Evolutionary conservation across 2,113 vertebrate species (phyloP).

Genomic region (Callionymus lyra): DNA sequence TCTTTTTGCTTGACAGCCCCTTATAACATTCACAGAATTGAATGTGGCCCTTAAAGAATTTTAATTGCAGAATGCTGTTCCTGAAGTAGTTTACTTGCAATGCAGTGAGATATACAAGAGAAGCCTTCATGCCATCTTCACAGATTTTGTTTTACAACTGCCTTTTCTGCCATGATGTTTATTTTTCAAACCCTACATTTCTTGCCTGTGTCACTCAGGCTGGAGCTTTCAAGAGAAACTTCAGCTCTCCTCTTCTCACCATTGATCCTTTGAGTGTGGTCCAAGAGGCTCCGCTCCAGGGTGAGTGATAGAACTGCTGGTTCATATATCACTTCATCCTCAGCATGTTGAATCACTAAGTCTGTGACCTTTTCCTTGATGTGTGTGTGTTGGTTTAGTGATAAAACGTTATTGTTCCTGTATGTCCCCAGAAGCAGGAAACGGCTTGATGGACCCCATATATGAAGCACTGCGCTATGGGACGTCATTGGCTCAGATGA

Average conservation of each 20-base stretch:
- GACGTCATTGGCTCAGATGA: constrained; percentile 81
- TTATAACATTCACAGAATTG: no score
- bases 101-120: no score
- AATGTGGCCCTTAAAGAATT: no score
- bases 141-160: no score
- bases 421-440: constrained; percentile 43
- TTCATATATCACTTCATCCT: constrained; percentile 12
- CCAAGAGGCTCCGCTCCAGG: constrained; percentile 66
- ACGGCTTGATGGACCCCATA: constrained; percentile 70
- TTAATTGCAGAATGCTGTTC: no score
- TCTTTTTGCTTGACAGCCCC: no score
- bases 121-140: no score
- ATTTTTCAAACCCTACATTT: not conserved
- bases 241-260: constrained; percentile 82
- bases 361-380: constrained; percentile 7
- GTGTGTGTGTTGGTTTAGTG: constrained; percentile 3
- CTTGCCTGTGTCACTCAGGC: constrained; percentile 47
- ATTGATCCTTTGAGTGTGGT: constrained; percentile 65
- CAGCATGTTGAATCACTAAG: constrained; percentile 19
- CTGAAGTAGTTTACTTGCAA: no score
- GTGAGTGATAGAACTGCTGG: constrained; percentile 38
- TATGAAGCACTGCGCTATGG: constrained; percentile 85
- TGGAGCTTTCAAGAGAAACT: constrained; percentile 79
- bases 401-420: constrained; percentile 16
- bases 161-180: not conserved